Evolutionary conservation across 2,888 invertebrate genomes (phyloP), one percentile per base, ranked within the genome.

Genomic region (Synergus laeviventris): DNA sequence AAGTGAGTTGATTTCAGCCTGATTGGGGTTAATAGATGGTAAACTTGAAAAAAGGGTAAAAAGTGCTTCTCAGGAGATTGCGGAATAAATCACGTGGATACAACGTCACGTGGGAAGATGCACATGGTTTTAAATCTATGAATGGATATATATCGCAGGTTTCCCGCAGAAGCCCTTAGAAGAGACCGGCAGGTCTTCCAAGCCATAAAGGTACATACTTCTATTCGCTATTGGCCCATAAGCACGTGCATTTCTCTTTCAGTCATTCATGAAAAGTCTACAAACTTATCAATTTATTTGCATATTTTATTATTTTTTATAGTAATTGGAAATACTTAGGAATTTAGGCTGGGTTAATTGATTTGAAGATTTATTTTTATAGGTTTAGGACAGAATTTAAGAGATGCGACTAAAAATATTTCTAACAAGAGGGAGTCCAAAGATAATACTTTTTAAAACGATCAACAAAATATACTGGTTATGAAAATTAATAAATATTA

Each of bases 131-230:
- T 84, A 82, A 84, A 85, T 85, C 86, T 86, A 87, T 89, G 89
- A 89, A 89, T 89, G 89, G 84, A 88, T 89, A 88, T 88, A 89
- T 87, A 86, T 85, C 85, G 86, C 84, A 86, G 87, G 86, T 89
- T 89, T 89, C 87, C 86, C 84, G 82, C 85, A 84, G 89, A 89
- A 89, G 87, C 89, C 89, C 88, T 87, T 86, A 86, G 79, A 83
- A 82, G 82, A 84, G 82, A 84, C 84, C 84, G 83, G 84, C 88
- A 86, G 88, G 89, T 89, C 89, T 89, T 88, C 89, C 87, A 88
- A 89, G 89, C 89, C 89, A 88, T 89, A 89, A 89, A 89, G 88
- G 89, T 89, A 88, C 87, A 56, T 64, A 66, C 66, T 82, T 86
- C 82, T 81, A 82, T 81, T 82, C 86, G 83, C 81, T 83, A n/a